Base-by-base conservation (phyloP, 2,888 invertebrate genomes). In the Molanna angustata region DNA sequence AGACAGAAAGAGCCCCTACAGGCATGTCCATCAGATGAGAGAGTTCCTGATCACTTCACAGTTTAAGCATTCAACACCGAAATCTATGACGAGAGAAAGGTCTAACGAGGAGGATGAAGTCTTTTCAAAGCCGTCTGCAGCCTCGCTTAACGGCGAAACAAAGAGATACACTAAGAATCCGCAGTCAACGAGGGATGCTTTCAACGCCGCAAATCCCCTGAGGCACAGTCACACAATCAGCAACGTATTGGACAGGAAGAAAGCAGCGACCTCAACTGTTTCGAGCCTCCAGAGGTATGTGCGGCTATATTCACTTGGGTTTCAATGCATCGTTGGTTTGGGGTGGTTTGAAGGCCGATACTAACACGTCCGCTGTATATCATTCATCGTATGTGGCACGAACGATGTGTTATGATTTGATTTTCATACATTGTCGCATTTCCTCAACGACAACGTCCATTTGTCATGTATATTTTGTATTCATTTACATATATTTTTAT, bases 161-260 rank as follows among this genome's bases (percentile, higher is more conserved):
- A 50, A 35, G 6, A 43, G 43, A 31, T 43, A 13, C 9, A 16
- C 39, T 2, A 46, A 44, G 13, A 40, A 37, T 7, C 43, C n/a
- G 19, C 20, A 65, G n/a, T 35, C 41, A n/a, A 49, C 48, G 43
- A 61, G 39, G 7, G 44, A 37, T 37, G 20, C 50, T 4, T 49
- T 50, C 60, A 56, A 49, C 60, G 61, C 54, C 54, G 58, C 39
- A 53, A 50, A 55, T 47, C 60, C 66, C 43, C 64, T 67, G 58
- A 66, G 73, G 48, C 73, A 71, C 70, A 69, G 71, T 66, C 71
- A 72, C 68, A 65, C 70, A 54, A 70, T 67, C 50, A 66, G 51
- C 32, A 47, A 64, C 63, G 72, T 59, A 19, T 35, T 52, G 70
- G 74, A 72, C 66, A 70, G 67, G 68, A 64, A 57, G 39, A 53